Base-by-base conservation (phyloP, 2,888 invertebrate genomes). In the Girardia tigrina region DNA sequence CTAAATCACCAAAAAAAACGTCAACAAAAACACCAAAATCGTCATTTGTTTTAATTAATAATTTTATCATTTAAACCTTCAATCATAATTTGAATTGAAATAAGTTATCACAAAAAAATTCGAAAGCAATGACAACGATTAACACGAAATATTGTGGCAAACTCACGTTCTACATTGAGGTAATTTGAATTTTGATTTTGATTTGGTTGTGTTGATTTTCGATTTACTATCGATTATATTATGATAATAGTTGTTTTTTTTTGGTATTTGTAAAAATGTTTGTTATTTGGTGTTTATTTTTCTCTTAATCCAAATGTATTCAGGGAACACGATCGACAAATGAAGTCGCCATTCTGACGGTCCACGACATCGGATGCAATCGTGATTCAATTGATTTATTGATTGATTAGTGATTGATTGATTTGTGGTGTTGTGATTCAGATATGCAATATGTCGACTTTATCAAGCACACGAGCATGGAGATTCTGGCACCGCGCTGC, bases 401-500 rank as follows among this genome's bases (percentile, higher is more conserved):
- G 8, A 36, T 36, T 36, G 16, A 12, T 8, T 12, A 12, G 12
- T 36, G 8, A 36, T 36, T 36, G n/a, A 56, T 56, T 56, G n/a
- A 16, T 8, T 2, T 2, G 23, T n/a, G 4, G 23, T 56, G 23
- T n/a, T 12, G 23, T 56, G 23, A 8, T 85, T 6, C 84, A 91
- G 91, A 91, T 84, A 88, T 89, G 77, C 89, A 90, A 74, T 88
- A 91, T 87, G 89, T 89, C 81, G 89, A 90, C 82, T 92, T 91
- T 83, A 89, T 91, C 79, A 89, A 89, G 82, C 88, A 89, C 82
- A 90, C 90, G 16, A 89, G 90, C 78, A 92, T 92, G 91, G 85
- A 87, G 75, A 90, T 90, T 85, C 90, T 92, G 80, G 90, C 90
- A 82, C 89, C 90, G 80, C 87, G 91, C 29, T 90, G 91, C 73